phyloP scores from a whole-genome alignment of 1,140 invertebrate genomes.

The Drosophila seguyi region DNA sequence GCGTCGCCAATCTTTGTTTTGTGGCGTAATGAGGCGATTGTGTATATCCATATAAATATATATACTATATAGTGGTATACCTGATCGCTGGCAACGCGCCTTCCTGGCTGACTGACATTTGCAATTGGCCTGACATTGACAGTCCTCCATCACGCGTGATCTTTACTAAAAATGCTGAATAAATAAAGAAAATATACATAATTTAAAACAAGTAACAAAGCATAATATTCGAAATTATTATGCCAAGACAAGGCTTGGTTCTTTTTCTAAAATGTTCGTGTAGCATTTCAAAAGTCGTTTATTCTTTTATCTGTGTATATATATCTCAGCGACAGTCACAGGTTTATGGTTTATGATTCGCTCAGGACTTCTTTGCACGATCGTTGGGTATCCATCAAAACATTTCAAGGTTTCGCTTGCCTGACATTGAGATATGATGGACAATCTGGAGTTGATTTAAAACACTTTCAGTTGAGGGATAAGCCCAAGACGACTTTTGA shows the following conservation, averaged over 20 bases:
- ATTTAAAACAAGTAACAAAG: neutral
- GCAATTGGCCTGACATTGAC: slow-evolving; percentile 68
- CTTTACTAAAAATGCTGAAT: too few relatives aligned
- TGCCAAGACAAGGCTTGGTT: neutral
- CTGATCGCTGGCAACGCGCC: slow-evolving; percentile 27
- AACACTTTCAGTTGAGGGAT: slow-evolving; percentile 9
- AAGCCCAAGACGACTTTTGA: neutral
- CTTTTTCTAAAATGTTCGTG: neutral
- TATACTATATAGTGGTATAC: too few relatives aligned
- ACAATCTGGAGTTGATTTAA: slow-evolving; percentile 38
- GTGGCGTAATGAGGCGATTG: slow-evolving; percentile 61
- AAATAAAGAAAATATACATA: neutral
- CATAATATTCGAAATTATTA: neutral
- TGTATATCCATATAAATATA: neutral
- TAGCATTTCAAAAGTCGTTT: neutral
- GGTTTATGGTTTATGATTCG: slow-evolving; percentile 60
- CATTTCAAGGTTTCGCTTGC: slow-evolving; percentile 51
- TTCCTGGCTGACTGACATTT: slow-evolving; percentile 55
- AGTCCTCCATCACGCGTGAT: slow-evolving; percentile 53
- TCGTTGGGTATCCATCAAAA: slow-evolving; percentile 48
- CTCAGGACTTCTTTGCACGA: slow-evolving; percentile 48
- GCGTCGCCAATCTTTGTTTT: slow-evolving; percentile 53
- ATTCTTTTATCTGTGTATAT: neutral
- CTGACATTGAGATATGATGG: slow-evolving; percentile 36
- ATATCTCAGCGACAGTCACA: slow-evolving; percentile 16